Evolutionary conservation across 1,140 invertebrate species (phyloP), one percentile per base, ranked within the genome.

Genomic region (Drosophila jambulina): DNA sequence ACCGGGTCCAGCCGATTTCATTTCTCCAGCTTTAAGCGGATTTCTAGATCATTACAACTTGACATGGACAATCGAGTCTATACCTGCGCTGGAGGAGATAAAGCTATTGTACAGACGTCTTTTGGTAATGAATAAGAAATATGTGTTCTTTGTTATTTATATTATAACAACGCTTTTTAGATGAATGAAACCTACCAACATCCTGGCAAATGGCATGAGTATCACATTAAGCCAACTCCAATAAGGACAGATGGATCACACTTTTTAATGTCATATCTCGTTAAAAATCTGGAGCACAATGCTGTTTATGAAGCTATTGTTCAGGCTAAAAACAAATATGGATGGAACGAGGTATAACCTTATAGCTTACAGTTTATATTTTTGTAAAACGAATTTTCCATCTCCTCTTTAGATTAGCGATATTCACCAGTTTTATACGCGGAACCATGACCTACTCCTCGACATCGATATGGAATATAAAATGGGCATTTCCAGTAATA

Each of bases 311-410:
- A 95, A 82, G 95, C 95, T 27, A 93, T 95, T 54, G 94, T 95
- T 9, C 94, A 95, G 80, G 94, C 95, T n/a, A 95, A 94, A 91
- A 96, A 95, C 72, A 94, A 94, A 81, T 95, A 95, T 69, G 95
- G 95, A 38, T 95, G 95, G 94, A 95, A 94, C 63, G 95, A 95
- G 87, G 93, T 95, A 62, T 23, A 23, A 23, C 2, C 12, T 1
- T 21, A 25, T 15, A 21, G 23, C 4, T 15, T 4, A 9, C 27
- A 27, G 4, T 43, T 4, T 17, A 29, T 15, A 59, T 38, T 15
- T 38, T 15, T 12, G 0, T 34, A 45, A 42, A 27, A 13, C 12
- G 4, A 54, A 42, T 54, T 17, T 25, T n/a, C 0, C 7, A 8
- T 58, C 10, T n/a, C 23, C 46, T 32, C 53, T 77, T 57, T 32